Percentiles rank a stretch among this genome's conserved stretches.
phyloP scores from a whole-genome alignment of 1,140 invertebrate species.

The Pomacea maculata region DNA sequence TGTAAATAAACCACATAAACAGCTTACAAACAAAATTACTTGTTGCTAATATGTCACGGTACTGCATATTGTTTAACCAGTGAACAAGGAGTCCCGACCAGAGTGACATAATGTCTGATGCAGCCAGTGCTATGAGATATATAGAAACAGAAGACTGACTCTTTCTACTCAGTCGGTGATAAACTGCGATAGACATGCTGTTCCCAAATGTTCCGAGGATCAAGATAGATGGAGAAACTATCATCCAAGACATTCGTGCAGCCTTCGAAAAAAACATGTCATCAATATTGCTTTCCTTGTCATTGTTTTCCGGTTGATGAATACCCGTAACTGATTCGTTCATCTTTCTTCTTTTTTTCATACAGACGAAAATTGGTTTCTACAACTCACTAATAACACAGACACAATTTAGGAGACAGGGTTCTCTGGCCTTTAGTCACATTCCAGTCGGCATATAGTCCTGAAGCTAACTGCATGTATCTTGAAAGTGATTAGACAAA shows the following conservation, averaged over 20 bases:
- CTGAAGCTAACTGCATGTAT: too few relatives aligned
- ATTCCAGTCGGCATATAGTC: too few relatives aligned
- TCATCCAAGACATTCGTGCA: neutral
- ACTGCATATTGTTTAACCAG: neutral
- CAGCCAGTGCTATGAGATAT: neutral
- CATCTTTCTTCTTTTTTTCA: too few relatives aligned
- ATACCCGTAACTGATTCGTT: too few relatives aligned
- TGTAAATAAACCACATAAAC: neutral
- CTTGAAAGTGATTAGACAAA: too few relatives aligned
- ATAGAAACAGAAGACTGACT: too few relatives aligned
- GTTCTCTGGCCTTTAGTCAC: too few relatives aligned
- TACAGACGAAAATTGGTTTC: too few relatives aligned
- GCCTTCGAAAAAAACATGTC: neutral
- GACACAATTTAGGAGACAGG: too few relatives aligned
- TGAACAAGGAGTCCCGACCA: neutral
- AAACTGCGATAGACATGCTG: neutral
- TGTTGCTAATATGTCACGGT: neutral
- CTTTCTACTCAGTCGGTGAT: too few relatives aligned
- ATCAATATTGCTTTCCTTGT: neutral
- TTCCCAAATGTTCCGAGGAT: conserved; percentile 4
- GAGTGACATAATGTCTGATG: neutral
- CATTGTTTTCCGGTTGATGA: too few relatives aligned
- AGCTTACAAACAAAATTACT: neutral
- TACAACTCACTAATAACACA: too few relatives aligned
- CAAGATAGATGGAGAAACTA: neutral